Percentiles rank a stretch among this genome's conserved stretches.
Evolutionary conservation across 2,888 invertebrate genomes (phyloP).

Genomic region (Hirtodrosophila trivittata): DNA sequence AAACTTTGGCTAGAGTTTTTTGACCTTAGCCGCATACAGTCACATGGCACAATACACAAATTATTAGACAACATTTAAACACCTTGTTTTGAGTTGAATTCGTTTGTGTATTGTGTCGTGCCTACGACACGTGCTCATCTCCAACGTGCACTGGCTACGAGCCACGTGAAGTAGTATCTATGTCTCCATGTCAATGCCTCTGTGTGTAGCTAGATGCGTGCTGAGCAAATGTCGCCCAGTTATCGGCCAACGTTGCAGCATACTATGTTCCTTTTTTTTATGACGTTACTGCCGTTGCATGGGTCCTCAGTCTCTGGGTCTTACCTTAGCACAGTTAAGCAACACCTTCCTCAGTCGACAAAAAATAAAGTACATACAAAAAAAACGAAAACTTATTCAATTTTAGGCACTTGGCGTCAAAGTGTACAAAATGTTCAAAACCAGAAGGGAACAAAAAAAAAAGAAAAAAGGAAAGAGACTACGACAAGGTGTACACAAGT

Average conservation of each 20-base stretch:
- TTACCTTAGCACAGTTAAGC: constrained; percentile 61
- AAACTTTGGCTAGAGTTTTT: no score
- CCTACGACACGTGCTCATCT: no score
- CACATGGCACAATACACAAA: no score
- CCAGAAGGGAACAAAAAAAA: neutral
- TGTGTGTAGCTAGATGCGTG: constrained; percentile 24
- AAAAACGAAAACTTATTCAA: constrained; percentile 69
- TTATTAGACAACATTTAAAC: no score
- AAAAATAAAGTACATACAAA: constrained; percentile 14
- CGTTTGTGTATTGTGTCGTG: no score
- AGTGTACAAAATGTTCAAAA: constrained; percentile 35
- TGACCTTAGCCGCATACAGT: no score
- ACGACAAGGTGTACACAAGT: no score
- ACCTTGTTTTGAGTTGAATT: no score
- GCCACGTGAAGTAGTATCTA: neutral
- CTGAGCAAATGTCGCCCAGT: constrained; percentile 40
- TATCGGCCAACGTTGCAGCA: no score
- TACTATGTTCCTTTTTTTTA: constrained; percentile 52
- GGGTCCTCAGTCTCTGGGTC: constrained; percentile 17
- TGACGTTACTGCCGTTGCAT: constrained; percentile 57
- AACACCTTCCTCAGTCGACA: constrained; percentile 42
- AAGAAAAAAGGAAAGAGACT: constrained; percentile 24
- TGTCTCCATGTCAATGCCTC: constrained; percentile 42
- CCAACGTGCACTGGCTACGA: no score
- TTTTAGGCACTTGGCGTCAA: constrained; percentile 62